Percentiles rank a stretch among this genome's conserved stretches.
phyloP scores from a whole-genome alignment of 37 sponge, comb jelly and placozoan genomes.

The Axinella damicornis region DNA sequence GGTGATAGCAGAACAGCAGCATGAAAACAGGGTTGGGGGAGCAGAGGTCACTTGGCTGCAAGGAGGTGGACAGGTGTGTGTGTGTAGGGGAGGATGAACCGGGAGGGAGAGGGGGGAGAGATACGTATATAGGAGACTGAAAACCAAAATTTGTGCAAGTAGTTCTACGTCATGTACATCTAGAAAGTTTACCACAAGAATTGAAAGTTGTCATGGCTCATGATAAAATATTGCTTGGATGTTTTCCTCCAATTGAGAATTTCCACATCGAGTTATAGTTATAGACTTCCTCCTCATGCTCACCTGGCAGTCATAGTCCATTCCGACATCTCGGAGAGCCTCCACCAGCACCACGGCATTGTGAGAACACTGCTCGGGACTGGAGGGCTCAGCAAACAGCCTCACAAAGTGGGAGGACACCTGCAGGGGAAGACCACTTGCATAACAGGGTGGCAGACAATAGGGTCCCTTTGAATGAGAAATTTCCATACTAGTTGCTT shows the following conservation, averaged over 20 bases:
- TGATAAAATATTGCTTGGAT: no score
- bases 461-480: no score
- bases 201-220: no score
- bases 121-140: neutral
- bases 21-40: conserved; percentile 83
- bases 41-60: conserved; percentile 72
- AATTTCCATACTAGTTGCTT: no score
- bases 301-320: conserved; percentile 90
- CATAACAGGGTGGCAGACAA: no score
- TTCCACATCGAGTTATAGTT: neutral
- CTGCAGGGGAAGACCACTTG: conserved; percentile 8
- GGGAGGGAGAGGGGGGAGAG: neutral
- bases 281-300: neutral
- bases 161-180: no score
- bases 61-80: neutral
- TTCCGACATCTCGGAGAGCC: conserved; percentile 65
- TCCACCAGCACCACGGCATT: conserved; percentile 78
- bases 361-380: conserved; percentile 84
- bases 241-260: no score
- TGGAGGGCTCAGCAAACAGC: conserved; percentile 65
- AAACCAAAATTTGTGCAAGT: no score
- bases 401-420: conserved; percentile 50
- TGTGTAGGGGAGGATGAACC: neutral
- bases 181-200: no score
- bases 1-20: conserved; percentile 71